These are phyloP conservation scores for Chlorospingus semifuscus DNA, from an alignment of 2,797 vertebrate species.

Conservation along the genomic window DNA sequence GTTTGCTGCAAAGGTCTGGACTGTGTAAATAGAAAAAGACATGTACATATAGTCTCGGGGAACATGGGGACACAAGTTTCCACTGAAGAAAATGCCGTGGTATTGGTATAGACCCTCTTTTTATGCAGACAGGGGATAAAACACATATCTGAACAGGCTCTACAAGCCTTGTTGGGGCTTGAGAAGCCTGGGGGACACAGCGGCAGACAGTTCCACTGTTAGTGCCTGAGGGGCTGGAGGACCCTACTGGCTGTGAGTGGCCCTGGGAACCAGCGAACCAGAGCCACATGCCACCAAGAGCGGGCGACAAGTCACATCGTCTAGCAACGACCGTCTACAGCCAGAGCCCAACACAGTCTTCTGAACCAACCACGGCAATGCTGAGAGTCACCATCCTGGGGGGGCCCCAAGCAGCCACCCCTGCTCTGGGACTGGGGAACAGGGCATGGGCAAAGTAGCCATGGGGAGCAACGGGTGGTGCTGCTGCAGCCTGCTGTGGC, in stretches of 20 bases:
- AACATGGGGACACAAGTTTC: background rate
- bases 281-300: fast-evolving
- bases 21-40: background rate
- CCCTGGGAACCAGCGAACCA: background rate
- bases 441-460: background rate
- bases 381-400: background rate
- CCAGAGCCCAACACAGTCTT: background rate
- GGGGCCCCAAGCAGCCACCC: background rate
- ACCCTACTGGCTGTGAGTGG: background rate
- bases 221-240: background rate
- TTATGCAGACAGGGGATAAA: background rate
- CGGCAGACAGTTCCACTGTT: background rate
- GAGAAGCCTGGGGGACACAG: background rate
- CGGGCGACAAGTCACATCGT: background rate
- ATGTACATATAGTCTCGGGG: background rate
- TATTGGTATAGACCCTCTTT: background rate
- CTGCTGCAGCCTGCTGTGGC: background rate
- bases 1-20: background rate
- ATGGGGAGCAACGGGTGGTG: fast-evolving
- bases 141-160: background rate
- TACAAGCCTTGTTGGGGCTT: background rate
- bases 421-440: background rate
- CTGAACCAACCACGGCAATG: background rate
- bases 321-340: background rate
- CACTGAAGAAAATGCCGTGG: background rate